A percentile compares a stretch with the other conserved stretches of the same genome.
These are phyloP conservation scores for Holothuria glaberrima DNA, from an alignment of 35 echinoderm and acorn worm genomes.

Conservation along the genomic window DNA sequence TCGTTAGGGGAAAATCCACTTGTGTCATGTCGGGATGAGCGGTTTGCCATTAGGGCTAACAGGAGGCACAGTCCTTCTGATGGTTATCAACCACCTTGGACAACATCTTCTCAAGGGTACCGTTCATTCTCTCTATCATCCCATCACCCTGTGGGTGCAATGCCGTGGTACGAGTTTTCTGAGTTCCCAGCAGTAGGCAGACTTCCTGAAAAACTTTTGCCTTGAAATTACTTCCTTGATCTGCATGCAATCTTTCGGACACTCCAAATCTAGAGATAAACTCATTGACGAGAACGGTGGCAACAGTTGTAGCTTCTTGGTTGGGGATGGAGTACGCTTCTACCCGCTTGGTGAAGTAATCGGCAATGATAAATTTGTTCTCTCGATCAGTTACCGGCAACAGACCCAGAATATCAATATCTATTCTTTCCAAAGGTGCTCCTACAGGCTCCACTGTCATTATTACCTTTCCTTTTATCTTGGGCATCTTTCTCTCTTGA, in stretches of 20 bases:
- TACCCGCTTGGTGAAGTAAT: slow-evolving; percentile 53
- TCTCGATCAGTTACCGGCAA: background rate
- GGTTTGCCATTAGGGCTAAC: slow-evolving; percentile 47
- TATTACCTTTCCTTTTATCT: background rate
- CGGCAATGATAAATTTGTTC: slow-evolving; percentile 17
- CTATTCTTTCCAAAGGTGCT: slow-evolving; percentile 44
- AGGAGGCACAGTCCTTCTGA: slow-evolving; percentile 42
- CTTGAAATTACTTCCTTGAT: slow-evolving; percentile 74
- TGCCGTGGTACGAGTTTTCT: slow-evolving; percentile 70
- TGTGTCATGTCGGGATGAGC: slow-evolving; percentile 16
- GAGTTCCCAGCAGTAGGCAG: slow-evolving; percentile 48
- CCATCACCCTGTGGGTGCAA: slow-evolving; percentile 58
- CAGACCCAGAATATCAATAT: slow-evolving; percentile 21
- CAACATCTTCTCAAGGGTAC: slow-evolving; percentile 36
- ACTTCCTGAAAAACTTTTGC: slow-evolving; percentile 46
- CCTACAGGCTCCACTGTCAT: background rate
- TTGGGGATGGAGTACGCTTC: slow-evolving; percentile 50
- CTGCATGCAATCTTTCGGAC: background rate
- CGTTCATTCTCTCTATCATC: slow-evolving; percentile 63
- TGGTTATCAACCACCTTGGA: background rate
- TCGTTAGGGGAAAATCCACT: slow-evolving; percentile 40
- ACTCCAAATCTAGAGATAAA: slow-evolving; percentile 57
- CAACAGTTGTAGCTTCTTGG: slow-evolving; percentile 58
- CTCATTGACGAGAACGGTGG: slow-evolving; percentile 14
- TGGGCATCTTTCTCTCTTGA: slow-evolving; percentile 20